phyloP scores from a whole-genome alignment of 2,888 invertebrate genomes.

The Orthosia gothica region DNA sequence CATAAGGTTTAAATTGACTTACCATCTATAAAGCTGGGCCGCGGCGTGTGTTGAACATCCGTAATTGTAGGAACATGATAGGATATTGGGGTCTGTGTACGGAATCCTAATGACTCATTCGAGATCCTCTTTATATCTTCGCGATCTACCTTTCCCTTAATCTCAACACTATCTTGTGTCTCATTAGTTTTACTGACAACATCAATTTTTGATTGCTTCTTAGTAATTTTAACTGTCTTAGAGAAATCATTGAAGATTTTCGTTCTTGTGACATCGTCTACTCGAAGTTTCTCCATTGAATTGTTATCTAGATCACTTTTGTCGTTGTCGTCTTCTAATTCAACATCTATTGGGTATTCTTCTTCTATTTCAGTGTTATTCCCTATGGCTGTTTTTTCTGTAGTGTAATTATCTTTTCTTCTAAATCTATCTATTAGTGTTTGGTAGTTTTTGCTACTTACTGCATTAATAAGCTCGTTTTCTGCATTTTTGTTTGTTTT shows the following conservation, averaged over 20 bases:
- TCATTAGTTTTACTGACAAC: slow-evolving; percentile 45
- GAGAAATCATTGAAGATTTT: slow-evolving; percentile 87
- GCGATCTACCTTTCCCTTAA: slow-evolving; percentile 35
- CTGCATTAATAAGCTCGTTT: slow-evolving; percentile 66
- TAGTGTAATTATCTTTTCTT: slow-evolving; percentile 76
- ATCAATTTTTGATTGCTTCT: slow-evolving; percentile 48
- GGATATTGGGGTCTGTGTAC: slow-evolving; percentile 64
- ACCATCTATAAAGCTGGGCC: slow-evolving; percentile 76
- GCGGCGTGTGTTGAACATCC: slow-evolving; percentile 70
- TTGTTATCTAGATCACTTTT: slow-evolving; percentile 68
- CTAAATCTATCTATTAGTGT: slow-evolving; percentile 81
- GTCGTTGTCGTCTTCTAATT: slow-evolving; percentile 57
- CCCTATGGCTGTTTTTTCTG: slow-evolving; percentile 13
- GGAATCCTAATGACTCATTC: slow-evolving; percentile 73
- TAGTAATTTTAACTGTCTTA: slow-evolving; percentile 82
- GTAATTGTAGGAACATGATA: slow-evolving; percentile 73
- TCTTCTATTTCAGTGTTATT: slow-evolving; percentile 52
- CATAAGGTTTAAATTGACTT: slow-evolving; percentile 67
- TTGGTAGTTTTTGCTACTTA: slow-evolving; percentile 78
- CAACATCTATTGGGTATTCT: slow-evolving; percentile 59
- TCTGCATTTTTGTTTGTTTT: slow-evolving; percentile 54
- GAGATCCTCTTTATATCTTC: slow-evolving; percentile 56
- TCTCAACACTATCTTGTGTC: slow-evolving; percentile 40
- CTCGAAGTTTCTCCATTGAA: slow-evolving; percentile 83
- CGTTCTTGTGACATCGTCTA: slow-evolving; percentile 83